Evolutionary conservation across 92 coral and sea anemone species (phyloP).

Genomic region (Ricordea florida): DNA sequence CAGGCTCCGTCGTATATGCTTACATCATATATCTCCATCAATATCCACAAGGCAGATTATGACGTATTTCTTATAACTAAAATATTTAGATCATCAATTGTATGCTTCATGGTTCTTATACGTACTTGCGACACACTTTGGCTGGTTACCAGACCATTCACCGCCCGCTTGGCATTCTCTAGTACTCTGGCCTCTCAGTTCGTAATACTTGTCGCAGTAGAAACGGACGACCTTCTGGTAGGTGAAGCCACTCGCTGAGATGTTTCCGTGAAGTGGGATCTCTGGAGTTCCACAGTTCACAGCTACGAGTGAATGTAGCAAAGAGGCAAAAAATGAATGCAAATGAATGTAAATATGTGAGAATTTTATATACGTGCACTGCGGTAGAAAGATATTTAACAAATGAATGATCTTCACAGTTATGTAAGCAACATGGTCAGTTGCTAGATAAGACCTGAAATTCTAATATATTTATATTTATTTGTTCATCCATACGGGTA

Average conservation of each 20-base stretch:
- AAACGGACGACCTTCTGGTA: constrained; percentile 60
- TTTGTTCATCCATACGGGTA: too few relatives aligned
- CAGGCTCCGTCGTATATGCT: too few relatives aligned
- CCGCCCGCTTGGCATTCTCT: constrained; percentile 87
- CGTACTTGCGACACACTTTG: constrained; percentile 90
- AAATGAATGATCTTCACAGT: too few relatives aligned
- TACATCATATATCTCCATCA: too few relatives aligned
- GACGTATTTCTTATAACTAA: too few relatives aligned
- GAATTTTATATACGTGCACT: too few relatives aligned
- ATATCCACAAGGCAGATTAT: too few relatives aligned
- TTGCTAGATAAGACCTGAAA: not conserved
- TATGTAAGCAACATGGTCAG: too few relatives aligned
- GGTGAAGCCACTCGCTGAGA: constrained; percentile 51
- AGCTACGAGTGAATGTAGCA: constrained; percentile 29
- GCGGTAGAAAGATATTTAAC: too few relatives aligned
- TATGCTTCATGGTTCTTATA: not conserved
- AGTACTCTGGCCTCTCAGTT: constrained; percentile 52
- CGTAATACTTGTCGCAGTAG: constrained; percentile 71
- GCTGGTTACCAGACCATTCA: constrained; percentile 85
- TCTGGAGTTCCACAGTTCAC: constrained; percentile 91
- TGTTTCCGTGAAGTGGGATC: constrained; percentile 50
- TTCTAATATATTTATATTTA: too few relatives aligned
- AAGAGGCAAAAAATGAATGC: not conserved
- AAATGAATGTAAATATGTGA: not conserved
- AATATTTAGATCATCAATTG: not conserved